These are phyloP conservation scores for Idaea biselata DNA, from an alignment of 2,888 invertebrate species.

Conservation along the genomic window DNA sequence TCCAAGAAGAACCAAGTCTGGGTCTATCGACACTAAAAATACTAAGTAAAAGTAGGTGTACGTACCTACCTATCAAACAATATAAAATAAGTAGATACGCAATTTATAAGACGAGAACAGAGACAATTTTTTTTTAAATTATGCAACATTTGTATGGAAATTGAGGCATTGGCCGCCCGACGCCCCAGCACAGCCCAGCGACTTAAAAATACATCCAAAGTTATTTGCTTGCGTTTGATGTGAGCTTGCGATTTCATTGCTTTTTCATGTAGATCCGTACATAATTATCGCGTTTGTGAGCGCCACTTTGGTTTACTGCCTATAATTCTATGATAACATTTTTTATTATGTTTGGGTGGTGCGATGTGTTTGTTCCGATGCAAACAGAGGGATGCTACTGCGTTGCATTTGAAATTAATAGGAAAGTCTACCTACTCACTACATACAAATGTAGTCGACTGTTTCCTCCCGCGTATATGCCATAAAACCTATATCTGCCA, in stretches of 20 bases:
- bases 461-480: no score
- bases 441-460: no score
- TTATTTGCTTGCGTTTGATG: constrained; percentile 71
- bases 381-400: constrained; percentile 23
- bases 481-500: no score
- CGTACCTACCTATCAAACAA: not conserved
- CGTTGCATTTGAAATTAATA: constrained; percentile 14
- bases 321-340: constrained; percentile 9
- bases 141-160: constrained; percentile 80
- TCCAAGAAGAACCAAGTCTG: no score
- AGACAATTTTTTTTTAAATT: constrained; percentile 65
- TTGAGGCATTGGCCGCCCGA: constrained; percentile 39
- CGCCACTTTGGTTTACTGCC: constrained; percentile 19
- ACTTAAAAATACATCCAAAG: constrained; percentile 65
- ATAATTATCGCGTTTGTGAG: constrained; percentile 39
- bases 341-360: constrained; percentile 3
- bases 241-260: constrained; percentile 67
- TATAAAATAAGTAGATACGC: not conserved
- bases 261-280: constrained; percentile 70
- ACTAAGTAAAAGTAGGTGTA: not conserved
- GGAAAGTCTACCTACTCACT: no score
- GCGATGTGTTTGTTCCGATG: constrained; percentile 18
- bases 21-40: no score
- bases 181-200: constrained; percentile 57
- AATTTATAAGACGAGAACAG: constrained; percentile 44